Evolutionary conservation across 1,140 invertebrate genomes (phyloP).

Genomic region (Drosophila chauvacae): DNA sequence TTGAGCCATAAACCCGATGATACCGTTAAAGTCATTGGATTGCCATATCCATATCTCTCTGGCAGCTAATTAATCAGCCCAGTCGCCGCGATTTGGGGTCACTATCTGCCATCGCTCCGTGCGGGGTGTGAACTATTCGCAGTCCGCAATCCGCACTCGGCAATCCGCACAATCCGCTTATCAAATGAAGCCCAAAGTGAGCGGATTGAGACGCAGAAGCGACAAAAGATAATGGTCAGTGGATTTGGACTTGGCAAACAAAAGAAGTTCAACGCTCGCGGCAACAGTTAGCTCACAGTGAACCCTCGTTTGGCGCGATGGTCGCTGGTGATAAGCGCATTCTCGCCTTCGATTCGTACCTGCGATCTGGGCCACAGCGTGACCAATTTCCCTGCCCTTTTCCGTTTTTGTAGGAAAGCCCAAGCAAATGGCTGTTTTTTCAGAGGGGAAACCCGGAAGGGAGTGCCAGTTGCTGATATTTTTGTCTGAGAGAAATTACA

Average conservation of each 20-base stretch:
- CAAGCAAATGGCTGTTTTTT: slow-evolving; percentile 9
- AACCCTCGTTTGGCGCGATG: slow-evolving; percentile 14
- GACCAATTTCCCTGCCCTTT: slow-evolving; percentile 44
- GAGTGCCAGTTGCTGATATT: slow-evolving; percentile 2
- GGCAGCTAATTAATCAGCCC: slow-evolving; percentile 39
- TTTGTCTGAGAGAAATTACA: slow-evolving; percentile 3
- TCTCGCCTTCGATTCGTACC: slow-evolving; percentile 26
- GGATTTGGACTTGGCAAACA: slow-evolving; percentile 22
- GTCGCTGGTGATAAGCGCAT: slow-evolving; percentile 11
- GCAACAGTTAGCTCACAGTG: slow-evolving; percentile 32
- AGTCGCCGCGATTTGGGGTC: slow-evolving; percentile 26
- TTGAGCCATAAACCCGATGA: slow-evolving; percentile 32
- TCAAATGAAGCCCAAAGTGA: slow-evolving; percentile 34
- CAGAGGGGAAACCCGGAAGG: slow-evolving; percentile 36
- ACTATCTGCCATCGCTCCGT: slow-evolving; percentile 28
- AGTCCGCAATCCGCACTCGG: slow-evolving; percentile 12
- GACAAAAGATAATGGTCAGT: slow-evolving; percentile 34
- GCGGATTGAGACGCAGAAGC: slow-evolving; percentile 34
- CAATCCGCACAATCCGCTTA: slow-evolving; percentile 26
- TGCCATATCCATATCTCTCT: slow-evolving; percentile 32
- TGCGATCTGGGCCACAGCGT: slow-evolving; percentile 41
- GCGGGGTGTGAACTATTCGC: slow-evolving; percentile 44
- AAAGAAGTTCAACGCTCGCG: slow-evolving; percentile 48
- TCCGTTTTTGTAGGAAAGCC: slow-evolving; percentile 25
- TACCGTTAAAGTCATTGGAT: slow-evolving; percentile 46